These are phyloP conservation scores for Gadopsis bispinosus DNA, from an alignment of 2,797 vertebrate species.

Conservation along the genomic window DNA sequence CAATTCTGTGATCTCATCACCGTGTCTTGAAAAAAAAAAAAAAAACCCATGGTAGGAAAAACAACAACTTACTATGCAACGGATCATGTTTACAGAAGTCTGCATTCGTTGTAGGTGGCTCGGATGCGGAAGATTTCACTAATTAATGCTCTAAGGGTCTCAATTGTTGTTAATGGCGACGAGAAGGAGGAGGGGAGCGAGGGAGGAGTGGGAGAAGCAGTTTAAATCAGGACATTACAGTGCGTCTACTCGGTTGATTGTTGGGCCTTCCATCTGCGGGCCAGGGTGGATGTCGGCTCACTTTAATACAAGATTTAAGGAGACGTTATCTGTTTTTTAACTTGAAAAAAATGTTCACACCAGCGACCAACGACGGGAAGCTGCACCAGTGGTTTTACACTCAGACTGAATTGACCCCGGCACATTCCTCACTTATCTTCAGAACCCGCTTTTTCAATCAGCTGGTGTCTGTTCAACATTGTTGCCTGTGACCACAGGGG, in stretches of 20 bases:
- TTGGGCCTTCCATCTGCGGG: slow-evolving; percentile 3
- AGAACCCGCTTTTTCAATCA: slow-evolving; percentile 47
- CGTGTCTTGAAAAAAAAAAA: slow-evolving; percentile 52
- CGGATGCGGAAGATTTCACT: slow-evolving; percentile 83
- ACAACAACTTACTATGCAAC: slow-evolving; percentile 83
- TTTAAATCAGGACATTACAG: slow-evolving; percentile 69
- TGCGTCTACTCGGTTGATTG: slow-evolving; percentile 35
- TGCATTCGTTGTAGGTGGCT: slow-evolving; percentile 75
- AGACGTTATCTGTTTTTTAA: background rate
- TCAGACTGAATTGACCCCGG: slow-evolving; percentile 47
- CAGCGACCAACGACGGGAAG: slow-evolving; percentile 22
- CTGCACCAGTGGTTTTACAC: slow-evolving; percentile 11
- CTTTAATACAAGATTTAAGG: slow-evolving; percentile 4
- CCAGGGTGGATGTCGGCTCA: background rate
- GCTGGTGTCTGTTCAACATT: slow-evolving; percentile 34
- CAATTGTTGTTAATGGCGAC: slow-evolving; percentile 91
- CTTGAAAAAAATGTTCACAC: background rate
- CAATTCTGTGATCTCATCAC: slow-evolving; percentile 80
- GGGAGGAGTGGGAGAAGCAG: slow-evolving; percentile 49
- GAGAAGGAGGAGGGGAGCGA: slow-evolving; percentile 82
- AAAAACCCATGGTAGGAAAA: slow-evolving; percentile 61
- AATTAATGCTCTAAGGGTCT: slow-evolving; percentile 95
- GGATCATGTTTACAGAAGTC: slow-evolving; percentile 80
- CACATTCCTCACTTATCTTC: slow-evolving; percentile 38
- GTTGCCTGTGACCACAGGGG: slow-evolving; percentile 30